These are phyloP conservation scores for Drosophila peninsularis DNA, from an alignment of 2,888 invertebrate genomes.

Conservation along the genomic window DNA sequence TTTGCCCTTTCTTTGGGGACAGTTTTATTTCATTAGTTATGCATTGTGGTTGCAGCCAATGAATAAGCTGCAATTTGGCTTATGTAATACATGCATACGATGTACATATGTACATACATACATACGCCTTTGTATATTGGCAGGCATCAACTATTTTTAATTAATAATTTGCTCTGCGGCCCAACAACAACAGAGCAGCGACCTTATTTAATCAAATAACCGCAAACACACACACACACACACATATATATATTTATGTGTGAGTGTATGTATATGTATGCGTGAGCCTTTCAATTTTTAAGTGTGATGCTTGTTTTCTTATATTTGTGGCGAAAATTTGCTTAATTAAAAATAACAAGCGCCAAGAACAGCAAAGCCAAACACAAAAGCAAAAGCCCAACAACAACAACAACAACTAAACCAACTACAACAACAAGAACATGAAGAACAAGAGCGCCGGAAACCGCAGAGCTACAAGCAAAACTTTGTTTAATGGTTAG, in stretches of 20 bases:
- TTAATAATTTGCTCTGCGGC: constrained; percentile 61
- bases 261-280: neutral
- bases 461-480: constrained; percentile 73
- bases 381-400: constrained; percentile 19
- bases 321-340: constrained; percentile 73
- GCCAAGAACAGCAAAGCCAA: constrained; percentile 45
- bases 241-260: neutral
- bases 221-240: constrained; percentile 2
- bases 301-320: constrained; percentile 56
- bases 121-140: constrained; percentile 5
- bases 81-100: constrained; percentile 1
- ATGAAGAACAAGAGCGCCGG: constrained; percentile 31
- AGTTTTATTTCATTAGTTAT: constrained; percentile 47
- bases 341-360: constrained; percentile 77
- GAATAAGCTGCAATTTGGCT: constrained; percentile 47
- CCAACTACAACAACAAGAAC: constrained; percentile 36
- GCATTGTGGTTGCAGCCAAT: constrained; percentile 30
- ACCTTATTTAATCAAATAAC: constrained; percentile 42
- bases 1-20: constrained; percentile 33
- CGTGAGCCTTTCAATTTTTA: constrained; percentile 37
- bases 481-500: constrained; percentile 77
- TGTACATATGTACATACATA: constrained; percentile 1
- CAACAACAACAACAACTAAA: constrained; percentile 32
- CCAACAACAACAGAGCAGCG: constrained; percentile 24
- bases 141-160: constrained; percentile 62